Evolutionary conservation across 2,113 vertebrate species (phyloP), one percentile per base, ranked within the genome.

Genomic region (Grammomys surdaster): DNA sequence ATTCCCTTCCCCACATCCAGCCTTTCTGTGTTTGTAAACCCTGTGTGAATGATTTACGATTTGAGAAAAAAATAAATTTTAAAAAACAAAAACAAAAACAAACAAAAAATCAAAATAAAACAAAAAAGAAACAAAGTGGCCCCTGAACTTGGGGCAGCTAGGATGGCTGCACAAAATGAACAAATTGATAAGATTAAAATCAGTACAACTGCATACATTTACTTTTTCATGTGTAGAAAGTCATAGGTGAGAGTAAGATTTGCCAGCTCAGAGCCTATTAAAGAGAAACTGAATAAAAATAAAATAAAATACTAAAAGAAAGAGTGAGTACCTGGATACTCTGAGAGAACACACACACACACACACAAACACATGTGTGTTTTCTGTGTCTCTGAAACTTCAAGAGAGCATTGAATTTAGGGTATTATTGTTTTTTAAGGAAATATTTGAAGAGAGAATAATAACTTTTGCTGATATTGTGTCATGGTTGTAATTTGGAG

Each of bases 401-500:
- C 19, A 56, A 7, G 3, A 60, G 7, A 82, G 8, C 8, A 11
- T 54, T 54, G 5, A 82, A 8, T 33, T 40, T 58, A 22, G 20
- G 36, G 14, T 14, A n/a, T 60, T 60, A 19, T 81, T 58, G n/a
- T 51, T 54, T 56, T 17, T 36, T 58, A 22, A 24, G 20, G 9
- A n/a, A 58, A 80, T 12, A 2, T 24, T 82, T 82, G 36, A 82
- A 82, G 51, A 4, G 0, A 40, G 20, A 58, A n/a, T 3, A 36
- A 0, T 9, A 51, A 8, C 4, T 58, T 82, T 63, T 63, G n/a
- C 12, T 43, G 36, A 20, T 80, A 6, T 36, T 56, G 7, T 80
- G 3, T 33, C 20, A 33, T 0, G 0, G 0, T 5, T 73, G 67
- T 24, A 13, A 4, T 82, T 7, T 33, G 10, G 16, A 16, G 6